These are phyloP conservation scores for Pterophyllum scalare DNA, from an alignment of 2,113 vertebrate genomes.

Conservation along the genomic window DNA sequence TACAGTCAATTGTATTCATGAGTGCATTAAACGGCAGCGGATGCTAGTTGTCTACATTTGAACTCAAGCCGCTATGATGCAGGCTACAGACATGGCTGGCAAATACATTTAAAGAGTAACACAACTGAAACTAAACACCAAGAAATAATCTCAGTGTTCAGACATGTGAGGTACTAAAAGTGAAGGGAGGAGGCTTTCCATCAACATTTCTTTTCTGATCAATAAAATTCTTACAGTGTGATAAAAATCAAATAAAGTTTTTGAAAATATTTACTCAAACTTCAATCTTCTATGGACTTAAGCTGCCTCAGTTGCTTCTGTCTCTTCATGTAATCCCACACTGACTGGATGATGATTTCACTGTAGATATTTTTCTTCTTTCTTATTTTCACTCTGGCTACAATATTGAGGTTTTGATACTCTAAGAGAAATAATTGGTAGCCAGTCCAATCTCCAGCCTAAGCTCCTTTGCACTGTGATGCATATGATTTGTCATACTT, in stretches of 20 bases:
- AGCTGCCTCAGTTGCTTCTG: background rate
- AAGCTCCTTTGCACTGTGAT: too few relatives aligned
- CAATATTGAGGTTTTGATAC: background rate
- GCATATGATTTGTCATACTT: too few relatives aligned
- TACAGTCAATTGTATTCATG: constrained; percentile 59
- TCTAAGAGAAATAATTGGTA: too few relatives aligned
- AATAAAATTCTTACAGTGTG: background rate
- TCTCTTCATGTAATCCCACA: background rate
- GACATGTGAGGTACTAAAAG: background rate
- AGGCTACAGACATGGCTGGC: background rate
- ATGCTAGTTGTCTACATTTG: constrained; percentile 23
- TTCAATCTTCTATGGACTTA: background rate
- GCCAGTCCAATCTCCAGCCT: background rate
- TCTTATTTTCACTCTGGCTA: background rate
- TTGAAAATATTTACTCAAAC: background rate
- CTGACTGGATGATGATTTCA: background rate
- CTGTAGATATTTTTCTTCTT: background rate
- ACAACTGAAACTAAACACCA: background rate
- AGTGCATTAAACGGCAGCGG: constrained; percentile 24
- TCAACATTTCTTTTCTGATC: background rate
- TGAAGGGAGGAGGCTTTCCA: background rate
- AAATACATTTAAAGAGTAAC: background rate
- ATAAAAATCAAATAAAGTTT: background rate
- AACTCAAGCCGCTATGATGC: constrained; percentile 7
- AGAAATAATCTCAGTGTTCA: background rate